These are phyloP conservation scores for Dendrocopos noguchii DNA, from an alignment of 2,113 vertebrate species.

Conservation along the genomic window DNA sequence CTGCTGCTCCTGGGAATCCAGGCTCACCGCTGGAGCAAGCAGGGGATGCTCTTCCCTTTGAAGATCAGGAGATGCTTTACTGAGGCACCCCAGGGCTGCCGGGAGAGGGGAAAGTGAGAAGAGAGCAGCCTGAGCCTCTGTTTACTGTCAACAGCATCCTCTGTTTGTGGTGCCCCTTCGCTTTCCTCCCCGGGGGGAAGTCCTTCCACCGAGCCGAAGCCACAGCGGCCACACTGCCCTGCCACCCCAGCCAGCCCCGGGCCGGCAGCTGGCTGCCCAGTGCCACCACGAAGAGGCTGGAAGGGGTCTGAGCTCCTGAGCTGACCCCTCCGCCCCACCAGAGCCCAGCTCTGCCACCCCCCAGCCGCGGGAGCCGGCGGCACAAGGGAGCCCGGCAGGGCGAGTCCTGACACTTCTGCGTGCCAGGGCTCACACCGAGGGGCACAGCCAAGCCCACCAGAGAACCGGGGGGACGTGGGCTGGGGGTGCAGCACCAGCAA, in stretches of 20 bases:
- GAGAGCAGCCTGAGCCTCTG: neutral
- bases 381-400: fast-evolving
- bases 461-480: neutral
- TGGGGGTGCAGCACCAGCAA: neutral
- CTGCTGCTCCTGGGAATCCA: neutral
- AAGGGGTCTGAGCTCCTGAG: neutral
- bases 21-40: neutral
- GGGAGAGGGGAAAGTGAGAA: neutral
- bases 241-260: neutral
- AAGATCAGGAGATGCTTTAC: neutral
- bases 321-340: neutral
- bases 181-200: neutral
- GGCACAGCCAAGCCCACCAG: fast-evolving
- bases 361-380: fast-evolving
- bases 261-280: neutral
- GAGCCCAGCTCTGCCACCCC: neutral
- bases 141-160: fast-evolving
- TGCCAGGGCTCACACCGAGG: neutral
- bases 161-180: fast-evolving
- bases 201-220: neutral
- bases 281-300: neutral
- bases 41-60: neutral
- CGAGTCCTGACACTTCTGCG: no score
- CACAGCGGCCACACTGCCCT: fast-evolving
- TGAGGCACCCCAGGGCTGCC: neutral